These are phyloP conservation scores for Chanos chanos DNA, from an alignment of 2,797 vertebrate species.

Conservation along the genomic window DNA sequence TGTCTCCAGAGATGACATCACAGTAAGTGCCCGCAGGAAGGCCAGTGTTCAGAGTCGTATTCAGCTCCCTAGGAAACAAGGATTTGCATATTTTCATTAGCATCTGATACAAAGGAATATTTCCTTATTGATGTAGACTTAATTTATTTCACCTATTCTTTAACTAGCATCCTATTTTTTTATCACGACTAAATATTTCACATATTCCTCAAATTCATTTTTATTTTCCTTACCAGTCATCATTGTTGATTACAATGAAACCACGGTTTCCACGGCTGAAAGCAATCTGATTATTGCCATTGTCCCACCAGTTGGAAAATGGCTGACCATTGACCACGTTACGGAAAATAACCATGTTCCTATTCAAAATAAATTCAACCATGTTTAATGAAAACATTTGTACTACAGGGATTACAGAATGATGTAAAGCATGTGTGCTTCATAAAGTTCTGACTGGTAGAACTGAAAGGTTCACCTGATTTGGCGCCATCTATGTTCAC, in stretches of 20 bases:
- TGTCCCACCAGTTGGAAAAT: constrained; percentile 92
- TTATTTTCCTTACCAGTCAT: constrained; percentile 77
- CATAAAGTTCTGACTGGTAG: too few species aligned
- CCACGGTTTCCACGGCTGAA: constrained; percentile 86
- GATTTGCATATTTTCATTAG: too few species aligned
- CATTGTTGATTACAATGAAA: constrained; percentile 90
- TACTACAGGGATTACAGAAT: too few species aligned
- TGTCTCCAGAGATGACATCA: constrained; percentile 87
- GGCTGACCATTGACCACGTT: constrained; percentile 81
- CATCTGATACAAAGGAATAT: background rate
- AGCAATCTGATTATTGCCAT: constrained; percentile 84
- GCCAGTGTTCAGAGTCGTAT: constrained; percentile 74
- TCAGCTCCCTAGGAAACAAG: constrained; percentile 67
- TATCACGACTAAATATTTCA: too few species aligned
- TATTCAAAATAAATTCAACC: too few species aligned
- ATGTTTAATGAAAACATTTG: too few species aligned
- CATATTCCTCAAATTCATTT: background rate
- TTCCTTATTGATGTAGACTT: too few species aligned
- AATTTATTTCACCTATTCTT: too few species aligned
- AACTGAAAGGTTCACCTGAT: too few species aligned
- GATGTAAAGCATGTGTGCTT: too few species aligned
- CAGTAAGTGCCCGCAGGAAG: constrained; percentile 84
- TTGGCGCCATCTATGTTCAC: too few species aligned
- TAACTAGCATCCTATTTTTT: too few species aligned
- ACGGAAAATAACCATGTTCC: constrained; percentile 91